Conservation (phyloP, 2,797 vertebrate genomes). For the Salarias fasciatus region DNA sequence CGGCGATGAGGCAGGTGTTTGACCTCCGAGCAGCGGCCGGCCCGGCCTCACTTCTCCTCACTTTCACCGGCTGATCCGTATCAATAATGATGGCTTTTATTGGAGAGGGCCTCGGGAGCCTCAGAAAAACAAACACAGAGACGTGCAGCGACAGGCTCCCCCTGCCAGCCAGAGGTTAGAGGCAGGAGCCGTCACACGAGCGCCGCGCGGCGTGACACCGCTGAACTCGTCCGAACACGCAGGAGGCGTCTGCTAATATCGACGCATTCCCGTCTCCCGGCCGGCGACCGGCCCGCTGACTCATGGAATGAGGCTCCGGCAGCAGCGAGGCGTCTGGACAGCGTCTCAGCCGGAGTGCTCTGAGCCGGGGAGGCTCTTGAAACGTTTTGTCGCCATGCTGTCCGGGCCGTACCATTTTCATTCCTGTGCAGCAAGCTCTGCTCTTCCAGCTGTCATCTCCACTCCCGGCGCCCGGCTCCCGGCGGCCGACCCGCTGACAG, state of each 20-base stretch:
- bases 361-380: slow-evolving; percentile 69
- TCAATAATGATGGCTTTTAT: slow-evolving; percentile 39
- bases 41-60: slow-evolving; percentile 17
- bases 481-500: slow-evolving; percentile 68
- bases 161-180: slow-evolving; percentile 9
- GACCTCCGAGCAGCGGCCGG: slow-evolving; percentile 48
- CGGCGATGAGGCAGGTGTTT: slow-evolving; percentile 77
- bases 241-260: slow-evolving; percentile 55
- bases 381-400: slow-evolving; percentile 75
- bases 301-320: slow-evolving; percentile 61
- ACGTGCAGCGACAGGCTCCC: slow-evolving; percentile 46
- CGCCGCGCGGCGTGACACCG: slow-evolving; percentile 48
- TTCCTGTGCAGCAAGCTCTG: slow-evolving; percentile 71
- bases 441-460: slow-evolving; percentile 81
- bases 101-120: slow-evolving; percentile 23
- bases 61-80: slow-evolving; percentile 49
- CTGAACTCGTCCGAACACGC: slow-evolving; percentile 73
- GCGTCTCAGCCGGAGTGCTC: slow-evolving; percentile 66
- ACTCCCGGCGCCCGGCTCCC: slow-evolving; percentile 57
- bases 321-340: slow-evolving; percentile 67
- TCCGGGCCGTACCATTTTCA: slow-evolving; percentile 76
- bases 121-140: slow-evolving; percentile 30
- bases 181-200: slow-evolving; percentile 38
- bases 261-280: slow-evolving; percentile 63
- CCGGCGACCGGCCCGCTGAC: slow-evolving; percentile 57